Base-by-base conservation (phyloP, 2,888 invertebrate genomes). In the Crepidodera aurea region DNA sequence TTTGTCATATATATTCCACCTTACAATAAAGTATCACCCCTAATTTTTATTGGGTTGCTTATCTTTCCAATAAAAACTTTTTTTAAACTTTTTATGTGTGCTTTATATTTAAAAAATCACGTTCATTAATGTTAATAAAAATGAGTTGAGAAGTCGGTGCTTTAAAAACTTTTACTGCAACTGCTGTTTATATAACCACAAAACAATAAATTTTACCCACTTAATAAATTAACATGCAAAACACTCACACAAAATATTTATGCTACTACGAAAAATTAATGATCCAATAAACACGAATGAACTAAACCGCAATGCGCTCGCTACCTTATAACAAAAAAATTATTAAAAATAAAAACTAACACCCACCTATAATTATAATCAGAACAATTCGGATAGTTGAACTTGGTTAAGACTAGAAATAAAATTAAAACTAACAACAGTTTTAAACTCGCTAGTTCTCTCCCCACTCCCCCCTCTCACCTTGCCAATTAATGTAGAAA, bases 371-470 rank as follows among this genome's bases (percentile, higher is more conserved):
- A 34, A 8, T 12, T 19, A 13, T 15, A 42, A 34, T 29, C 10
- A 50, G 51, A 56, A 46, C 44, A 46, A 44, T 18, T 34, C 60
- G 42, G 50, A 51, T 39, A 54, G 59, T 59, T 53, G 50, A 62
- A 57, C 62, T 59, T 54, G 54, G 54, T 34, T 25, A 48, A 15
- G 58, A 62, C 58, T 63, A 51, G 54, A 57, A 58, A 56, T 62
- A 55, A 61, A 63, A 56, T 56, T n/a, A 58, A 65, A 62, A 60
- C 54, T 60, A 73, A 73, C 75, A 73, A 76, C 75, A 70, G 76
- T 77, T 78, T 78, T 79, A 79, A 78, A 74, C 75, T 68, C 74
- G 71, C 67, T 68, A 67, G 64, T 65, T 66, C 59, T 68, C 73
- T 61, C 61, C 61, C 61, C 61, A 56, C 72, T 75, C 74, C 73